These are phyloP conservation scores for Sorex araneus DNA, from an alignment of 2,113 vertebrate genomes.

Conservation along the genomic window DNA sequence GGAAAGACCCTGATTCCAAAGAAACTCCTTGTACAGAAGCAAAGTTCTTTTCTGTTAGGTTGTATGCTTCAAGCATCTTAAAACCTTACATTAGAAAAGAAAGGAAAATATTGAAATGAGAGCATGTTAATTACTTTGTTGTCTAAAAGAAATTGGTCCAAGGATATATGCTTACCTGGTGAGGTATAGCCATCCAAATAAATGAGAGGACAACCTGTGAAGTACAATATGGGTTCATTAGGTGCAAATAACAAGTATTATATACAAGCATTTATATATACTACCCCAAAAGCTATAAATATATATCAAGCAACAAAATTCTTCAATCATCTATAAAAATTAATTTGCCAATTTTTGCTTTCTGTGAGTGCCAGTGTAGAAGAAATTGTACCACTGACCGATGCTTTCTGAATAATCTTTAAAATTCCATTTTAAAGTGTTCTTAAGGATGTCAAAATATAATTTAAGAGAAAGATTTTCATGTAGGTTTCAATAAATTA, in stretches of 20 bases:
- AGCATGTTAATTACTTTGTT: constrained; percentile 11
- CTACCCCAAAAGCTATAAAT: neutral
- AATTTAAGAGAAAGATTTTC: neutral
- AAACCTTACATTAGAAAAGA: constrained; percentile 91
- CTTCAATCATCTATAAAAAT: neutral
- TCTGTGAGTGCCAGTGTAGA: neutral
- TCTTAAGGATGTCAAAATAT: constrained; percentile 18
- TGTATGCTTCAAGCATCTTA: constrained; percentile 98
- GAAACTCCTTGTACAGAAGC: constrained; percentile 94
- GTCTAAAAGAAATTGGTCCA: constrained; percentile 56
- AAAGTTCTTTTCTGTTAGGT: constrained; percentile 96
- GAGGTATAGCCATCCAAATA: constrained; percentile 98
- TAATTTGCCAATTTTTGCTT: neutral
- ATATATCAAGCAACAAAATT: neutral
- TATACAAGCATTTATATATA: neutral
- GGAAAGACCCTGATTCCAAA: constrained; percentile 97
- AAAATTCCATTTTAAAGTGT: neutral
- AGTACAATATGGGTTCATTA: constrained; percentile 44
- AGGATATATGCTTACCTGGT: constrained; percentile 91
- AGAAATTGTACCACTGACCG: neutral
- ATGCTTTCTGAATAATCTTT: constrained; percentile 39
- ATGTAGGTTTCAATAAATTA: neutral
- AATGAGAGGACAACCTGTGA: constrained; percentile 96
- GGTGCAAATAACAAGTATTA: neutral
- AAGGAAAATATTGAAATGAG: constrained; percentile 49